phyloP scores from a whole-genome alignment of 2,797 vertebrate species.

The Salmo trutta region DNA sequence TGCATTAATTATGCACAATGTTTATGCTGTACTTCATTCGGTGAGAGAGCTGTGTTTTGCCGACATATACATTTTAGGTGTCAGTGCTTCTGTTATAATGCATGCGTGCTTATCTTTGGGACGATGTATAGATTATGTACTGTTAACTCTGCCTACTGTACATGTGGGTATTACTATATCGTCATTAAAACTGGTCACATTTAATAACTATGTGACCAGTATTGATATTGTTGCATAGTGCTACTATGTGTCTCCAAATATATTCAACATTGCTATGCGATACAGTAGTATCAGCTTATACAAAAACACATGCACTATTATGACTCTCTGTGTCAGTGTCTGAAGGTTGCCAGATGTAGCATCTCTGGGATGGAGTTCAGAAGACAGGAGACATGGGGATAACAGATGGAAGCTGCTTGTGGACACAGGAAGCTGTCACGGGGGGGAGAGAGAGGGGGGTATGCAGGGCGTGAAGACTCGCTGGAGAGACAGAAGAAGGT shows the following conservation, averaged over 20 bases:
- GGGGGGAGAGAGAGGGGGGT: slow-evolving; percentile 52
- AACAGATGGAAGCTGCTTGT: slow-evolving; percentile 69
- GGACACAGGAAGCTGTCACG: slow-evolving; percentile 55
- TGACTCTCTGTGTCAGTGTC: slow-evolving; percentile 35
- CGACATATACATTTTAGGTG: neutral
- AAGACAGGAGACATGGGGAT: slow-evolving; percentile 51
- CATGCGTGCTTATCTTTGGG: neutral
- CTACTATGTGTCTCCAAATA: neutral
- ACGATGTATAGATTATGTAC: neutral
- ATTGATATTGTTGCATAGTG: neutral
- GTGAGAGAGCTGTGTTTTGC: neutral
- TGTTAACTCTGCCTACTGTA: neutral
- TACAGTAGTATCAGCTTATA: slow-evolving; percentile 17
- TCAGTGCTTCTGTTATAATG: neutral
- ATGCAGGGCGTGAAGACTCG: slow-evolving; percentile 62
- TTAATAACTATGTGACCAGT: neutral
- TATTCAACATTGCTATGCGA: neutral
- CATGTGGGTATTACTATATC: neutral
- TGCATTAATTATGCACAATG: neutral
- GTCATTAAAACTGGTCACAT: no score
- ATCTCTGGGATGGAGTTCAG: slow-evolving; percentile 22
- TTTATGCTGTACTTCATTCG: neutral
- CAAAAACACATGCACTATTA: slow-evolving; percentile 19
- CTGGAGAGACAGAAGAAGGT: slow-evolving; percentile 51
- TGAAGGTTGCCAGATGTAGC: slow-evolving; percentile 50